Evolutionary conservation across 2,888 invertebrate genomes (phyloP).

Genomic region (Hecatera dysodea): DNA sequence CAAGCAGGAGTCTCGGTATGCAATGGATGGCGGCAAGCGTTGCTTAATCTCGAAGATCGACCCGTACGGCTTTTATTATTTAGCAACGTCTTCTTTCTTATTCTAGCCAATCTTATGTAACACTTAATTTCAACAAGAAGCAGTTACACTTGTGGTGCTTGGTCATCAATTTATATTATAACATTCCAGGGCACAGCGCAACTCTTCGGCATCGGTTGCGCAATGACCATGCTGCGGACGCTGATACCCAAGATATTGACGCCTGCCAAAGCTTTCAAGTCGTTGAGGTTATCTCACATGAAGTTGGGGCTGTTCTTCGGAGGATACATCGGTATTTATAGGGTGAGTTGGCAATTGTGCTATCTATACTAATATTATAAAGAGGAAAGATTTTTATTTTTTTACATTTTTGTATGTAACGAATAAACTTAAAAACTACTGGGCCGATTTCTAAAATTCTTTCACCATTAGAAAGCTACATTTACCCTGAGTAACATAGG

Average conservation of each 20-base stretch:
- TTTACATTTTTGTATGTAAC: too few relatives aligned
- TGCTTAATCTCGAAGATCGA: too few relatives aligned
- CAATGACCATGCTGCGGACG: conserved; percentile 86
- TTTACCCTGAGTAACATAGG: too few relatives aligned
- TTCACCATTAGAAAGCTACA: too few relatives aligned
- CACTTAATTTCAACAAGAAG: neutral
- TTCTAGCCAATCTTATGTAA: neutral
- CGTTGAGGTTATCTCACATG: conserved; percentile 82
- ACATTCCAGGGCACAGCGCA: conserved; percentile 85
- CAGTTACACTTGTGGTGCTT: neutral
- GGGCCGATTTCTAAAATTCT: too few relatives aligned
- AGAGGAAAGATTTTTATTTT: too few relatives aligned
- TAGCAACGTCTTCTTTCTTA: too few relatives aligned
- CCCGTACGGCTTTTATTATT: too few relatives aligned
- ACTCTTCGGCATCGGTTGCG: conserved; percentile 86
- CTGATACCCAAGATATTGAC: conserved; percentile 84
- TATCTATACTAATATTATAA: too few relatives aligned
- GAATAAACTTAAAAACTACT: too few relatives aligned
- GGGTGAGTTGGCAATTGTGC: conserved; percentile 76
- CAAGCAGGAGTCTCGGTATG: too few relatives aligned
- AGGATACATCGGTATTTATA: conserved; percentile 89
- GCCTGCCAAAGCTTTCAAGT: conserved; percentile 84
- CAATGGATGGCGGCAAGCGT: too few relatives aligned
- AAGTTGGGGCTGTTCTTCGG: conserved; percentile 88
- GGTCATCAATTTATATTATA: neutral